Base-by-base conservation (phyloP, 2,888 invertebrate genomes). In the Melanargia galathea region DNA sequence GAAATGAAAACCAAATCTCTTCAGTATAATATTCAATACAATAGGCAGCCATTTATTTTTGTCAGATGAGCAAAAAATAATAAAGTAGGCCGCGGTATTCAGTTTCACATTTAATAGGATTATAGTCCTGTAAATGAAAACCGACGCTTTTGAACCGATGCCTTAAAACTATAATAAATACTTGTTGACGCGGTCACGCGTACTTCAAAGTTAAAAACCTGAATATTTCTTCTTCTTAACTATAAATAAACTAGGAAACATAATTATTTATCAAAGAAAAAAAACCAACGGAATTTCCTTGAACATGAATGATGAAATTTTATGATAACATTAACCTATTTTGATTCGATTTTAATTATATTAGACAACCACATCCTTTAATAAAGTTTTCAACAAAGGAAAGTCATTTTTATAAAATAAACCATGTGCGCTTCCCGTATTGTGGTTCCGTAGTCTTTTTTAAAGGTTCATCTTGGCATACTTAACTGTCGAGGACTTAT, bases 331-430 rank as follows among this genome's bases (percentile, higher is more conserved):
- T 58, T 35, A 58, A 58, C 58, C 58, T 22, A 48, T 22, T 30
- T 52, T 13, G 33, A 20, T 52, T 20, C 35, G 18, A n/a, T 52
- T 35, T 58, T 58, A 56, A 58, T 48, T 2, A 35, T 22, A 48
- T 48, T 8, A 22, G 58, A 24, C 58, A 48, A 48, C 58, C 58
- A 24, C 58, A 58, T 58, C 58, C 57, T 18, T 48, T 33, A 58
- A 58, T 58, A 35, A 48, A 35, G 26, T 30, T 20, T 20, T 8
- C 35, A 35, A 20, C 52, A 52, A 52, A 20, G 11, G 22, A 13
- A 33, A 35, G 35, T 24, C 18, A 45, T 40, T 13, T 40, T 43
- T 26, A 43, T 43, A 16, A 11, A 6, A 43, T 13, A 16, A 16
- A 16, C n/a, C 8, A 26, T 22, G 4, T 30, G 26, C 8, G 16